Evolutionary conservation across 2,888 invertebrate genomes (phyloP), one percentile per base, ranked within the genome.

Genomic region (Eilema depressum): DNA sequence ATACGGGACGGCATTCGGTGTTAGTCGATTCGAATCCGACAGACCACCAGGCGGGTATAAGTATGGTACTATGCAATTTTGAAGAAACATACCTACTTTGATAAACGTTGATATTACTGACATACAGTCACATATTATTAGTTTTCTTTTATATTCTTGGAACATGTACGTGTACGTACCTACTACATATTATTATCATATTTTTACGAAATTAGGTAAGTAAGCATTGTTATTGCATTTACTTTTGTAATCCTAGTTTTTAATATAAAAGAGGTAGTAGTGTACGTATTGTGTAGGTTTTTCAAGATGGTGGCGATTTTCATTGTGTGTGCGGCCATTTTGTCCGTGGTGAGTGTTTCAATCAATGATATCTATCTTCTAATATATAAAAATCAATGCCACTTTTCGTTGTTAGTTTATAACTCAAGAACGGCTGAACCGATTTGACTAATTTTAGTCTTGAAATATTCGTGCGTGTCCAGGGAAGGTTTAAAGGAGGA

Each of bases 121-220:
- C 23, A 53, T 17, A 47, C 3, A 20, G 17, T 57, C 25, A 53
- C 57, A 66, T 17, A 57, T 66, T 37, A 20, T 26, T 33, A 23
- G 2, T 14, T 33, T 28, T 41, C 1, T n/a, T 66, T 41, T 25
- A 33, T 17, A 47, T 68, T 62, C 61, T 30, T n/a, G 23, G 28
- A 63, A 68, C 14, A 5, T 69, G 14, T 65, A 53, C 17, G 5
- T 3, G 2, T 17, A 20, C 2, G 12, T 37, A 7, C 12, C 12
- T 65, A 71, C 64, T 64, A n/a, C n/a, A n/a, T n/a, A n/a, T n/a
- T n/a, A n/a, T n/a, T n/a, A 17, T 71, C 60, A 65, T 10, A 53
- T 62, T 68, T 62, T 68, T 62, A 71, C 65, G 65, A 65, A 71
- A 67, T 28, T 28, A 41, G 64, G 56, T 28, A 26, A 10, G 37